These are phyloP conservation scores for Hyppa rectilinea DNA, from an alignment of 2,888 invertebrate genomes.

Conservation along the genomic window DNA sequence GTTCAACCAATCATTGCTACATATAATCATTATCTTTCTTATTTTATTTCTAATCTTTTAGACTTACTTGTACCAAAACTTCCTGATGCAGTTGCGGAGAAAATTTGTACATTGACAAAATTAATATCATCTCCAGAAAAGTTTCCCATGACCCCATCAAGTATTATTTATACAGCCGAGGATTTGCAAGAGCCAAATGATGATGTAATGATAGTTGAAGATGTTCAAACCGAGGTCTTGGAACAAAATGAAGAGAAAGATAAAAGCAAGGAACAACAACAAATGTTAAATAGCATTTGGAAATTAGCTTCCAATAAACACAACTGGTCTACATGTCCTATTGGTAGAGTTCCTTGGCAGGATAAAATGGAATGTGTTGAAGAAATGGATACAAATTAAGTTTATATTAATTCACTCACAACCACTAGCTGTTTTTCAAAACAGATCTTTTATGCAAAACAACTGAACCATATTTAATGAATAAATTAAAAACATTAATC, in stretches of 20 bases:
- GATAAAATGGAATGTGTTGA: slow-evolving; percentile 6
- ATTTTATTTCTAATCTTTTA: slow-evolving; percentile 81
- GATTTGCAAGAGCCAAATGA: slow-evolving; percentile 77
- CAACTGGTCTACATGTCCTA: slow-evolving; percentile 87
- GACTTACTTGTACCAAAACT: slow-evolving; percentile 78
- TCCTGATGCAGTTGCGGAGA: slow-evolving; percentile 71
- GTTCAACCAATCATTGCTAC: slow-evolving; percentile 82
- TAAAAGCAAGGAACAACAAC: slow-evolving; percentile 27
- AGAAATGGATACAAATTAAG: slow-evolving; percentile 53
- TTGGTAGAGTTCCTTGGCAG: slow-evolving; percentile 89
- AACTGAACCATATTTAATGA: no score
- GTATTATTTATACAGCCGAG: slow-evolving; percentile 84
- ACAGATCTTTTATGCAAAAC: no score
- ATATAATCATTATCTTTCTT: slow-evolving; percentile 82
- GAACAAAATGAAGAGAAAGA: slow-evolving; percentile 34
- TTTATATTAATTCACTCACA: no score
- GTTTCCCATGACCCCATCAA: slow-evolving; percentile 66
- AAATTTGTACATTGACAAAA: slow-evolving; percentile 79
- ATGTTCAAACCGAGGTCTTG: slow-evolving; percentile 43
- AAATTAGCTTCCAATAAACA: slow-evolving; percentile 74
- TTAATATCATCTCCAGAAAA: slow-evolving; percentile 80
- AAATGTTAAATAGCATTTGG: slow-evolving; percentile 76
- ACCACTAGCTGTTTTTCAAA: no score
- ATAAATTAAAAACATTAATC: slow-evolving; percentile 68
- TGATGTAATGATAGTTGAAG: slow-evolving; percentile 59